Evolutionary conservation across 2,113 vertebrate genomes (phyloP).

Genomic region (Chamaea fasciata): DNA sequence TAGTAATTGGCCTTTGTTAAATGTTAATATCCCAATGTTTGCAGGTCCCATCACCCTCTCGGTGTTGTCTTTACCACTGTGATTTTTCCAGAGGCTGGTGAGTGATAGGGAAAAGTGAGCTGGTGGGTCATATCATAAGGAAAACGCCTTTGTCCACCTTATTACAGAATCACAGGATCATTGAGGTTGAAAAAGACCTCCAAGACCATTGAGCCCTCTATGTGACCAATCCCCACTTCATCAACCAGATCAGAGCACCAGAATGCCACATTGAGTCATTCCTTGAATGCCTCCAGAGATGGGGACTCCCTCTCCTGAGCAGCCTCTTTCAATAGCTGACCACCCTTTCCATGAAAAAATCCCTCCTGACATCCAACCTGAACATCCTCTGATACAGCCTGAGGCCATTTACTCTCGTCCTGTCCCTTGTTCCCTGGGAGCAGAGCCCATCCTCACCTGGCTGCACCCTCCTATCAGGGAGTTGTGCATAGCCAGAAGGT

Average conservation of each 20-base stretch:
- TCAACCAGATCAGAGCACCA: background rate
- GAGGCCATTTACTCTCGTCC: too few species aligned
- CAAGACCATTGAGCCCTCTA: background rate
- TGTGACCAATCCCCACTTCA: background rate
- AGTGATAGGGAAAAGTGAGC: background rate
- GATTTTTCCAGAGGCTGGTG: background rate
- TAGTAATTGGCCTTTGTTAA: background rate
- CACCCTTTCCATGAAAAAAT: background rate
- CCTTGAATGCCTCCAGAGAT: background rate
- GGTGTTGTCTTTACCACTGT: rapidly evolving
- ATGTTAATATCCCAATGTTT: background rate
- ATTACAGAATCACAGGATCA: background rate
- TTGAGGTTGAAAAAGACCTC: background rate
- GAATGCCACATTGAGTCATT: rapidly evolving
- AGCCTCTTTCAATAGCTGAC: background rate
- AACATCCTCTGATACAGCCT: background rate
- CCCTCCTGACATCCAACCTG: background rate
- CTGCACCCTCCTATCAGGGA: background rate
- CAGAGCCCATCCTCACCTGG: too few species aligned
- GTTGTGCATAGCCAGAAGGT: background rate
- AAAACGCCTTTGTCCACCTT: background rate
- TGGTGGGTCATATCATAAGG: background rate
- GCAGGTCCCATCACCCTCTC: background rate
- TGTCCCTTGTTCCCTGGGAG: too few species aligned
- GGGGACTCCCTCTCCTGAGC: background rate